Base-by-base conservation (phyloP, 1,140 invertebrate genomes). In the Cyclina sinensis region DNA sequence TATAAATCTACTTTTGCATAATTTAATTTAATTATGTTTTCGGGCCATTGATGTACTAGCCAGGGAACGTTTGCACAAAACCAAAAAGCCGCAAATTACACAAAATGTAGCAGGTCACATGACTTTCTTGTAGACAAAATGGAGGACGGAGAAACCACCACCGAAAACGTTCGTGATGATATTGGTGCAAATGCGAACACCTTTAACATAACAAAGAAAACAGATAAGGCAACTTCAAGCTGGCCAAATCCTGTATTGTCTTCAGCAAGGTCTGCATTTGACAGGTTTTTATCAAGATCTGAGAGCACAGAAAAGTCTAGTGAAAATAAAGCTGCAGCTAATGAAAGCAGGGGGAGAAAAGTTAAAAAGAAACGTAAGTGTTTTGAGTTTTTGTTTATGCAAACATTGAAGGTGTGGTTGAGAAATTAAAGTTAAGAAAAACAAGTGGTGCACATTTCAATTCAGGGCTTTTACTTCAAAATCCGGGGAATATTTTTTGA, bases 81-180 rank as follows among this genome's bases (percentile, higher is more conserved):
- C n/a, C n/a, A n/a, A n/a, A n/a, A n/a, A 7, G 65, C 37, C 74
- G 74, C 27, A 48, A 5, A 78, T 16, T 78, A 51, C 35, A 51
- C 74, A n/a, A 12, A 48, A 18, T 2, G 9, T 76, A 51, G 14
- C 7, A 54, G 14, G 74, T 78, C 74, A 78, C 74, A 78, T 78
- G 74, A 78, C 80, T 65, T 65, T 62, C 86, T 86, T 80, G 39
- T 70, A 86, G 86, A 90, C 91, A 89, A 84, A 30, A 93, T 93
- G 92, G 92, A 90, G 68, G 90, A 87, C 30, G 54, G 76, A 80
- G 65, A 86, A 90, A 79, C 86, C 88, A 90, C 74, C 16, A 21
- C 46, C 7, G 46, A 54, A 51, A 54, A 78, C 12, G 32, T 30
- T 54, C 1, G 0, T 24, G 46, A 35, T 18, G 48, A 35, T 24